Conservation (phyloP, 1,140 invertebrate genomes). For the Pristionchus pacificus region DNA sequence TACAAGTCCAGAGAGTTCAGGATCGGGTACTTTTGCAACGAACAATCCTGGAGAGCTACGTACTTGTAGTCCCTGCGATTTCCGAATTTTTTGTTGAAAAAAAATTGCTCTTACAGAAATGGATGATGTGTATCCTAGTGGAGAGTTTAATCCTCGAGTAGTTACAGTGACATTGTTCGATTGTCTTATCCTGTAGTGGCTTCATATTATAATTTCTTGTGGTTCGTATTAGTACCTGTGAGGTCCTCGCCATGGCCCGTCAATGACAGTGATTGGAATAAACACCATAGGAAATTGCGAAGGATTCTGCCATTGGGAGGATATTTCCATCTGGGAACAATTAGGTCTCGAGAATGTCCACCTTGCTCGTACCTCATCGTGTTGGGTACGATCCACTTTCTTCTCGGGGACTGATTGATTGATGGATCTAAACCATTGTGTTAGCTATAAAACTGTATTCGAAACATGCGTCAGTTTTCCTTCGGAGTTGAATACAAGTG, state of each 20-base stretch:
- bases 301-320: neutral
- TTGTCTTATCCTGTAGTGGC: neutral
- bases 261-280: conserved; percentile 8
- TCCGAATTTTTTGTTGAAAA: neutral
- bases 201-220: neutral
- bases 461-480: too few species aligned
- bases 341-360: too few species aligned
- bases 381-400: too few species aligned
- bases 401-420: too few species aligned
- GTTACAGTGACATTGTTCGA: neutral
- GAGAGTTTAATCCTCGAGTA: conserved; percentile 7
- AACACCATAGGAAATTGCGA: conserved; percentile 5
- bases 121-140: conserved; percentile 5
- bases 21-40: conserved; percentile 5
- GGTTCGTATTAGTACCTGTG: neutral
- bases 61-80: conserved; percentile 1
- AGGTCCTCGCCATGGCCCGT: neutral
- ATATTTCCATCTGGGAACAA: neutral
- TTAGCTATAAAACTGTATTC: too few species aligned
- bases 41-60: neutral
- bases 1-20: neutral
- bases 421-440: too few species aligned
- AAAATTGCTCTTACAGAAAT: neutral
- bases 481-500: too few species aligned
- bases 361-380: too few species aligned